Evolutionary conservation across 2,797 vertebrate genomes (phyloP), one percentile per base, ranked within the genome.

Genomic region (Arnoldichthys spilopterus): DNA sequence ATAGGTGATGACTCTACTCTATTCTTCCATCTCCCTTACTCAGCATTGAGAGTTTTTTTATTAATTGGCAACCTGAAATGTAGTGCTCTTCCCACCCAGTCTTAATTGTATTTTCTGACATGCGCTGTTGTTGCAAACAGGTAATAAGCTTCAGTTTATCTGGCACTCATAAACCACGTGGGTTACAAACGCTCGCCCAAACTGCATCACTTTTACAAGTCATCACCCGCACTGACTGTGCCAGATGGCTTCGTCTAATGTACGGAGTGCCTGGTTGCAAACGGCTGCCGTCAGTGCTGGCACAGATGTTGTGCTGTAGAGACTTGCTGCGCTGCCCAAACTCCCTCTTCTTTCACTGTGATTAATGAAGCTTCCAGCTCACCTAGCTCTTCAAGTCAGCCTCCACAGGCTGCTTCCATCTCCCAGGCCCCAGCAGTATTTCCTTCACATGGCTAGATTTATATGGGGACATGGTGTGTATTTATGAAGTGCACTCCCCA

Each of bases 261-360:
- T 64, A 78, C 69, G 45, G 79, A 54, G 26, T 51, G 79, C 45
- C 66, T 82, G 66, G 72, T 79, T 77, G 79, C 79, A 68, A 76
- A 85, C 73, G 82, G 70, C 77, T 74, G 74, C 66, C 63, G 69
- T 79, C 70, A 73, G 76, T 81, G 74, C 79, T 79, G 84, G 79
- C 84, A 83, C 84, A 85, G 84, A 83, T 85, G 82, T 81, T 66
- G 68, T 59, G 72, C 63, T 40, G 63, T 80, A 70, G 79, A 78
- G 61, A 51, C 63, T 81, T 77, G 72, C 78, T 49, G 58, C 79
- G 71, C 61, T 26, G 72, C 76, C 71, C 83, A 59, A 72, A 51
- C 73, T 84, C 80, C 78, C 82, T 80, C 79, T 83, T 80, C 72
- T 77, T 76, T 85, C 83, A 82, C 28, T 7, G 58, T 86, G 85